A percentile compares a stretch with the other conserved stretches of the same genome.
These are phyloP conservation scores for Spongilla lacustris DNA, from an alignment of 37 sponge, comb jelly and placozoan species.

Conservation along the genomic window DNA sequence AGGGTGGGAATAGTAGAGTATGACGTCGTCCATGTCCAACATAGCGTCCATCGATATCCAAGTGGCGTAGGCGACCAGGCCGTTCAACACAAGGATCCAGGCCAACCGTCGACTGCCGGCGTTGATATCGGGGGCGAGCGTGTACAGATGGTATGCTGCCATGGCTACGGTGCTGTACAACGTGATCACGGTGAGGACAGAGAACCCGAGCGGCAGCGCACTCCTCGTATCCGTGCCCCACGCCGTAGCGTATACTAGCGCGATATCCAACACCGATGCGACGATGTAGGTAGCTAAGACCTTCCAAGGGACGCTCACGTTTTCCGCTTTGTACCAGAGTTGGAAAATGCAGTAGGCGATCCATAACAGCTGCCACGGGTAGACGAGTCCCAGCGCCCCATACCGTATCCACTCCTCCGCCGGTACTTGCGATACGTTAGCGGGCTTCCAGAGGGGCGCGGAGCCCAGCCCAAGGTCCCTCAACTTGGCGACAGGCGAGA, in stretches of 20 bases:
- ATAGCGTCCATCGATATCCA: not conserved
- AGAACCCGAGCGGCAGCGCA: not conserved
- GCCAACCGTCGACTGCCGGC: not conserved
- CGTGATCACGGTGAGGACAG: not conserved
- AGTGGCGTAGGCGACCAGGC: conserved; percentile 14
- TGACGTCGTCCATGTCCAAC: conserved; percentile 13
- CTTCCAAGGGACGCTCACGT: not conserved
- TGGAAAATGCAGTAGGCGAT: not conserved
- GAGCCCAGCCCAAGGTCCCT: not conserved
- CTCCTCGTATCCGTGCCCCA: not conserved
- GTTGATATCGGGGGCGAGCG: not conserved
- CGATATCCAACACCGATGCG: not conserved
- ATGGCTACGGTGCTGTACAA: not conserved
- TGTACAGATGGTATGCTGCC: not conserved
- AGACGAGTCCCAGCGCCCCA: not conserved
- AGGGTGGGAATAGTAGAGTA: not conserved
- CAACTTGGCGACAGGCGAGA: not conserved
- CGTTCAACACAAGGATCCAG: conserved; percentile 7
- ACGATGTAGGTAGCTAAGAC: not conserved
- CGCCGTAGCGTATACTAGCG: not conserved
- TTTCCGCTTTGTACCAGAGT: not conserved
- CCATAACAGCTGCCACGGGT: not conserved
- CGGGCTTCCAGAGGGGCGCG: not conserved
- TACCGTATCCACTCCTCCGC: not conserved
- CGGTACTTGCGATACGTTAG: not conserved